Evolutionary conservation across 2,888 invertebrate genomes (phyloP), one percentile per base, ranked within the genome.

Genomic region (Opisthograptis luteolata): DNA sequence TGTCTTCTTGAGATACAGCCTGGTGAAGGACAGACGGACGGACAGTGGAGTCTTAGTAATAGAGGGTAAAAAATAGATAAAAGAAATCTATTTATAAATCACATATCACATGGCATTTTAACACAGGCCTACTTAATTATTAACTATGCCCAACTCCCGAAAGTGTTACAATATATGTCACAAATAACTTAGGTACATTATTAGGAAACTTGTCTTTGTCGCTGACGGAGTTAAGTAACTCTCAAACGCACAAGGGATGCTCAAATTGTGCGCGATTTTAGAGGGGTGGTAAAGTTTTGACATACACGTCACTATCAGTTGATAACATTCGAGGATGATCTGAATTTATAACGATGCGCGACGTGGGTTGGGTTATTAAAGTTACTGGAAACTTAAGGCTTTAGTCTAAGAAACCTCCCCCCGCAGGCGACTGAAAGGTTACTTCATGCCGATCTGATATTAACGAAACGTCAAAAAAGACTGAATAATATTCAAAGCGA

Each of bases 261-360:
- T 74, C 65, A 73, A 75, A 76, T 76, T 74, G 69, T 67, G 64
- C 55, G 65, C 77, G 75, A 81, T 77, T 76, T 71, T 62, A 68
- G 68, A 68, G 70, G 66, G 60, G 71, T 58, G 70, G 73, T 61
- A 70, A 85, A 87, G 80, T 88, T 87, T 81, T 79, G 82, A 84
- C 80, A 82, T 73, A 75, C 76, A 79, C 74, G 86, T 87, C 87
- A 87, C 85, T 87, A 86, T 84, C 87, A 86, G 84, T 78, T 84
- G 84, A 81, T 84, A 81, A 77, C 74, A 73, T 73, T 67, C 62
- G 66, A 72, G 73, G 72, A 70, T 75, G 75, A 78, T 81, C 73
- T 74, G 79, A 83, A 82, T 83, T 76, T 75, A 70, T 75, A 81
- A 80, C 68, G 71, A 68, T 69, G 58, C 66, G 64, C 68, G 71